Conservation (phyloP, 2,113 vertebrate genomes). For the Anhinga anhinga region DNA sequence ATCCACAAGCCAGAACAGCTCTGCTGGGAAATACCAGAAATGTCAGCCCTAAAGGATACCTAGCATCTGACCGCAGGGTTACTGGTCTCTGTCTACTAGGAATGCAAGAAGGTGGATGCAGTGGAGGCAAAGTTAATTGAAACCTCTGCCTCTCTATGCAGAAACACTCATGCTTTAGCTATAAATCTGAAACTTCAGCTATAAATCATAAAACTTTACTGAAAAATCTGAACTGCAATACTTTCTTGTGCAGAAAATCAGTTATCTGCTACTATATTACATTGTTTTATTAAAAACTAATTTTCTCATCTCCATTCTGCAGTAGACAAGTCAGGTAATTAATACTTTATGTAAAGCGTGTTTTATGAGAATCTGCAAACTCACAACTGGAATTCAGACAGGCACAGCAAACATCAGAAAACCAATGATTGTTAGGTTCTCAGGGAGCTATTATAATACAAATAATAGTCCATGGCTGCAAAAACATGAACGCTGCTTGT, state of each 20-base stretch:
- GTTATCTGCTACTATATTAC: not conserved
- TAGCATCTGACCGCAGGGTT: not conserved
- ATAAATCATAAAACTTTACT: not conserved
- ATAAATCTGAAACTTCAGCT: not conserved
- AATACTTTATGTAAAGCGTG: not conserved
- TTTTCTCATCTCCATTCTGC: not conserved
- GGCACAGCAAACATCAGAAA: not conserved
- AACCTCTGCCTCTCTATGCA: not conserved
- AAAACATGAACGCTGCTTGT: not conserved
- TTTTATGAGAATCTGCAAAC: not conserved
- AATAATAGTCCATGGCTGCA: not conserved
- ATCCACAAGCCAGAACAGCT: not conserved
- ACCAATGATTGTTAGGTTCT: not conserved
- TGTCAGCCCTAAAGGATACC: not conserved
- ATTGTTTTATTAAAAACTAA: not conserved
- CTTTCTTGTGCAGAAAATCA: not conserved
- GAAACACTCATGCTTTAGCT: not conserved
- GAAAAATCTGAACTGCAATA: not conserved
- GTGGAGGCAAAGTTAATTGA: not conserved
- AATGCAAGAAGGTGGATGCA: not conserved
- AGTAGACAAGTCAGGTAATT: not conserved
- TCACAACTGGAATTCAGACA: not conserved
- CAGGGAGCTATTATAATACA: not conserved
- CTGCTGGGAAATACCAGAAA: not conserved
- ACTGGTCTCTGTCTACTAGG: not conserved